A percentile compares a stretch with the other conserved stretches of the same genome.
phyloP scores from a whole-genome alignment of 2,113 vertebrate genomes.

The Chloroceryle aenea region DNA sequence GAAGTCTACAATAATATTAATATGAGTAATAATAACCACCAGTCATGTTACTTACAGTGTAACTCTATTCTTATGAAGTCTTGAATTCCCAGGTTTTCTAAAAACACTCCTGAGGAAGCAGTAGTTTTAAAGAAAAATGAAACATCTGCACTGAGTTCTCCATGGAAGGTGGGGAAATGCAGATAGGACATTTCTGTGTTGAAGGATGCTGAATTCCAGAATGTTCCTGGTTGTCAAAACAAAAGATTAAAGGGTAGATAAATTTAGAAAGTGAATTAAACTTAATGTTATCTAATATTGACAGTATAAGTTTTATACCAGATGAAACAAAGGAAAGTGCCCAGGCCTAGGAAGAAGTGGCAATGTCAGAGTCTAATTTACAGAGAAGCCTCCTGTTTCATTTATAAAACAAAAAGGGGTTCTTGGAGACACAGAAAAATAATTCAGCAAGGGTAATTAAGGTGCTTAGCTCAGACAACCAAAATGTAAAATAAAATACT shows the following conservation, averaged over 20 bases:
- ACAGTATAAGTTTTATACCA: not conserved
- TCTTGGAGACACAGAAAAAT: not conserved
- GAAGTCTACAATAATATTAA: not conserved
- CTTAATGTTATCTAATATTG: not conserved
- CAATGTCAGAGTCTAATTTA: not conserved
- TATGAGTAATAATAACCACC: not conserved
- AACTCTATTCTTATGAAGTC: slow-evolving; percentile 96
- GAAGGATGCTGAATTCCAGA: slow-evolving; percentile 97
- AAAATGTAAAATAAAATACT: not conserved
- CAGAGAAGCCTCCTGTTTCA: not conserved
- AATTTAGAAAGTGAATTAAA: no score
- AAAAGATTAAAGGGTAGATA: not conserved
- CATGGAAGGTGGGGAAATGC: slow-evolving; percentile 96
- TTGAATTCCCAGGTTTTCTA: slow-evolving; percentile 96
- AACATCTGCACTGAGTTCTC: slow-evolving; percentile 92
- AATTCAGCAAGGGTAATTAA: not conserved
- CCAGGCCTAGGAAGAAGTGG: not conserved
- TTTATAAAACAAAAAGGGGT: not conserved
- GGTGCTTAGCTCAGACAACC: not conserved
- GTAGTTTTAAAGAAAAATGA: slow-evolving; percentile 97
- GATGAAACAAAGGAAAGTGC: not conserved
- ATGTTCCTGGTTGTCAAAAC: slow-evolving; percentile 79
- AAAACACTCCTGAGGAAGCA: slow-evolving; percentile 90
- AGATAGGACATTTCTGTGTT: slow-evolving; percentile 93
- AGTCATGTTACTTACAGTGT: slow-evolving; percentile 83